These are phyloP conservation scores for Bombus picipes DNA, from an alignment of 1,140 invertebrate genomes.

Conservation along the genomic window DNA sequence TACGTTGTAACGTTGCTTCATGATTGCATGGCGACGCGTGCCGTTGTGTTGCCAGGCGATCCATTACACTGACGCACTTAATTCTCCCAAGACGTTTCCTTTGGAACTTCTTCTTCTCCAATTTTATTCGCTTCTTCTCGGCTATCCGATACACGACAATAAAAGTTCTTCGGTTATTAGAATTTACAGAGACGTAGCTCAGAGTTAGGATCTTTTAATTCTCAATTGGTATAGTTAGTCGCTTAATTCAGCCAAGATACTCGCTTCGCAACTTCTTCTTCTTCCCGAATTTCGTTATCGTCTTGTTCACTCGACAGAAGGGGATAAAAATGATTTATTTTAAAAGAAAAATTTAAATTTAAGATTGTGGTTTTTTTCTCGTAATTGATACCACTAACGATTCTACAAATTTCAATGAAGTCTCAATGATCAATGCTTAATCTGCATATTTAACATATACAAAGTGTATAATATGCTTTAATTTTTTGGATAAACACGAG, in stretches of 20 bases:
- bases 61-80: not conserved
- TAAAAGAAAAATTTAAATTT: no score
- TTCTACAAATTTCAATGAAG: no score
- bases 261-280: no score
- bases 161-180: not conserved
- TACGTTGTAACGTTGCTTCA: constrained; percentile 26
- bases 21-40: constrained; percentile 15
- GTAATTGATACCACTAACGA: no score
- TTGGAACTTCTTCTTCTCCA: not conserved
- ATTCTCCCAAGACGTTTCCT: not conserved
- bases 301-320: no score
- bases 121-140: not conserved
- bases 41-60: not conserved
- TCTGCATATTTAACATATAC: no score
- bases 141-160: no score
- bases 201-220: not conserved
- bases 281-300: no score
- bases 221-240: not conserved
- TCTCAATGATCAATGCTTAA: no score
- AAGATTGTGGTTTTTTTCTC: no score
- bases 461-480: not conserved
- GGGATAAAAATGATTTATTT: no score
- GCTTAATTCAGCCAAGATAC: no score
- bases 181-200: not conserved
- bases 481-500: not conserved